Conservation (phyloP, 2,113 vertebrate species). For the human (Homo sapiens) region DNA sequence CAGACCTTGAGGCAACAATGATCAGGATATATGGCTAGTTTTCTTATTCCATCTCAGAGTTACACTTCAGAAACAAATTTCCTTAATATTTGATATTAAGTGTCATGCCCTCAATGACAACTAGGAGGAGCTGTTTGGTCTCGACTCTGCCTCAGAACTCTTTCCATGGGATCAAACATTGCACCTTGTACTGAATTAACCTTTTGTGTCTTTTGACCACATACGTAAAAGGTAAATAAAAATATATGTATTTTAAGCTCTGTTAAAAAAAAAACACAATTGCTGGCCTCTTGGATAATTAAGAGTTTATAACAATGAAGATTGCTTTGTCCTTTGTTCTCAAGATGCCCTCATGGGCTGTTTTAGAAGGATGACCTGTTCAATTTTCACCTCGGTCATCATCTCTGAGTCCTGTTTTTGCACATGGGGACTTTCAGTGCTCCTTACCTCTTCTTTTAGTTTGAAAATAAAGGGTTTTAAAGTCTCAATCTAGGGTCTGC, state of each 20-base stretch:
- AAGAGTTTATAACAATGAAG: neutral
- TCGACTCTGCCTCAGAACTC: constrained; percentile 19
- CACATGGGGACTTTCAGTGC: neutral
- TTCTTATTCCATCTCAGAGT: neutral
- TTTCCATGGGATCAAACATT: neutral
- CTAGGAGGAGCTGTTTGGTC: constrained; percentile 64
- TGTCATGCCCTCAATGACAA: constrained; percentile 7
- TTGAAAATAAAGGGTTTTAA: constrained; percentile 22
- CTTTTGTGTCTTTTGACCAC: neutral
- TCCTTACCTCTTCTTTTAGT: neutral
- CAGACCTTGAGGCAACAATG: neutral
- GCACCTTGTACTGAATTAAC: neutral
- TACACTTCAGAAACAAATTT: neutral
- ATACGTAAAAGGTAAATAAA: neutral
- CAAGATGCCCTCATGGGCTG: neutral
- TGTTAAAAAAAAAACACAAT: neutral
- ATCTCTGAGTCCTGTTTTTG: neutral
- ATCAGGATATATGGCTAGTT: neutral
- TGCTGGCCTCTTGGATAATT: neutral
- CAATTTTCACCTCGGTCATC: neutral
- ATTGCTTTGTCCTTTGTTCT: neutral
- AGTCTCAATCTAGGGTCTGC: neutral
- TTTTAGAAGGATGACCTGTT: neutral
- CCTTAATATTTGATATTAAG: neutral
- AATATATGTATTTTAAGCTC: neutral